Percentiles rank a stretch among this genome's conserved stretches.
These are phyloP conservation scores for Cochlearius cochlearius DNA, from an alignment of 2,113 vertebrate genomes.

Conservation along the genomic window DNA sequence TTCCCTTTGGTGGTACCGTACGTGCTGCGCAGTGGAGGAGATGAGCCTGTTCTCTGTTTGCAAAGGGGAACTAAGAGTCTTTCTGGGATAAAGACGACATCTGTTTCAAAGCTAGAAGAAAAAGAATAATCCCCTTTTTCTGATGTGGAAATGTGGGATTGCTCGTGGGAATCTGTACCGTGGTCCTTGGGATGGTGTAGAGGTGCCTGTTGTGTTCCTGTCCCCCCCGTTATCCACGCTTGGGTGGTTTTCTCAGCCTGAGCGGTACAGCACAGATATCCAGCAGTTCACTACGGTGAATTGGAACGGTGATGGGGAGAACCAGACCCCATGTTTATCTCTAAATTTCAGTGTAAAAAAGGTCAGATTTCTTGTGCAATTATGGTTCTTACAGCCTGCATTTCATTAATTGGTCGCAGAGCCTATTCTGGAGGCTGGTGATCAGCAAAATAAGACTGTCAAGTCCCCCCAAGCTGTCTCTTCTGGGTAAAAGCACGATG, in stretches of 20 bases:
- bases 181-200: background rate
- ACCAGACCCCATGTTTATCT: background rate
- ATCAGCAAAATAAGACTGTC: background rate
- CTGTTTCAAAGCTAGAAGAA: background rate
- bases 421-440: background rate
- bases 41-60: background rate
- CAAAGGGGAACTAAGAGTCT: background rate
- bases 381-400: background rate
- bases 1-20: background rate
- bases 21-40: background rate
- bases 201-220: background rate
- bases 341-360: background rate
- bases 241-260: background rate
- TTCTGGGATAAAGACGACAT: background rate
- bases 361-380: background rate
- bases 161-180: rapidly evolving
- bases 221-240: too few species aligned
- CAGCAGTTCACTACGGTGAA: background rate
- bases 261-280: background rate
- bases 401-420: background rate
- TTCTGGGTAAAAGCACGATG: background rate
- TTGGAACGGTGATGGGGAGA: background rate
- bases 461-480: background rate
- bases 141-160: background rate
- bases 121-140: background rate